Conservation (phyloP, 2,797 vertebrate genomes). For the Huso huso region DNA sequence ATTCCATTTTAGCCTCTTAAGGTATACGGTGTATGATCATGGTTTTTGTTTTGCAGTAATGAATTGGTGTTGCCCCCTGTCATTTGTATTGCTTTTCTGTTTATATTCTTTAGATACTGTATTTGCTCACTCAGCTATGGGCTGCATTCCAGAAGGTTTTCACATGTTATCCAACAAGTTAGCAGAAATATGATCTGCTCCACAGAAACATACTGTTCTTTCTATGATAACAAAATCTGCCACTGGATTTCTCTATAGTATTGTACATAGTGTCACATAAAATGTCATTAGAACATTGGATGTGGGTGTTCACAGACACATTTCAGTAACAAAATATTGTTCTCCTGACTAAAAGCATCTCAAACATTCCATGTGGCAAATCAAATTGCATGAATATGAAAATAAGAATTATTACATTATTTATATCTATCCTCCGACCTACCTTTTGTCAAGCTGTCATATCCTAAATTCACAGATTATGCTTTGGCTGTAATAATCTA, state of each 20-base stretch:
- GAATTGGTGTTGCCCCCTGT: not conserved
- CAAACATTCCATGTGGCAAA: not conserved
- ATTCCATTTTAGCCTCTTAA: not conserved
- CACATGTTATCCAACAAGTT: too few species aligned
- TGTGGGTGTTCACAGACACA: conserved; percentile 13
- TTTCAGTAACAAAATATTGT: conserved; percentile 3
- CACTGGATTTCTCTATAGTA: not conserved
- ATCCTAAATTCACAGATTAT: too few species aligned
- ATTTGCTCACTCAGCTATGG: not conserved
- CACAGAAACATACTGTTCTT: not conserved
- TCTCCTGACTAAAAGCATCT: conserved; percentile 5
- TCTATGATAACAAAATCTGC: not conserved
- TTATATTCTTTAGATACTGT: not conserved
- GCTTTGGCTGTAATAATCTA: too few species aligned
- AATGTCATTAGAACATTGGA: conserved; percentile 1
- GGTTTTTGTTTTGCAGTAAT: not conserved
- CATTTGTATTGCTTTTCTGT: not conserved
- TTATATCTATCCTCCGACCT: too few species aligned
- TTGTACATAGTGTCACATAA: conserved; percentile 3
- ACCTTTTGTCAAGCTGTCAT: too few species aligned
- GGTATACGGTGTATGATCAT: not conserved
- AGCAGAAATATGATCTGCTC: too few species aligned
- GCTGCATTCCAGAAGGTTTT: not conserved
- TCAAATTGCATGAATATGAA: conserved; percentile 2
- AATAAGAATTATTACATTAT: not conserved